Base-by-base conservation (phyloP, 2,113 vertebrate species). In the Origma solitaria region DNA sequence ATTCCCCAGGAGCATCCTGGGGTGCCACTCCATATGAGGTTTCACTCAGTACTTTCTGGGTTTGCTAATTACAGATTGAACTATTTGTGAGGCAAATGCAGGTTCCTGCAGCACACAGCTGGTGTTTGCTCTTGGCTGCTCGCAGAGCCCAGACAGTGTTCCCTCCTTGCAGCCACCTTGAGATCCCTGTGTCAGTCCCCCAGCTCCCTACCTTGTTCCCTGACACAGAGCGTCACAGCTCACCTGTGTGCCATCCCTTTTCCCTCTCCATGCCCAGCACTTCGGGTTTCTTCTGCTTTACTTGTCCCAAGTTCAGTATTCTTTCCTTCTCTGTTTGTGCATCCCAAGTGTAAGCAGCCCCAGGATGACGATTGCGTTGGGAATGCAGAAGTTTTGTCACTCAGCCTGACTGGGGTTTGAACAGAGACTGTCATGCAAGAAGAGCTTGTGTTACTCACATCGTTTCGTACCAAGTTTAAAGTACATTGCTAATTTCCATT, bases 11-110 rank as follows among this genome's bases (percentile, higher is more conserved):
- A 54, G 50, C 18, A 0, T 14, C 40, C 28, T 40, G 61, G 60
- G 51, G 6, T 31, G 9, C 18, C 2, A 6, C 27, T 76, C 60
- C 5, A 0, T 45, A 0, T 9, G 57, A 61, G 44, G 18, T 14
- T 47, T 28, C 21, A 11, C 37, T 3, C 6, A 37, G 35, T 54
- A 65, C 33, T 76, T 50, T 45, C 61, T 45, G 27, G 28, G 15
- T 49, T 60, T 82, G 10, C 42, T 53, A 0, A 11, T 1, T 4
- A 13, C 73, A n/a, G 44, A 7, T 56, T 37, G 12, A 87, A 82
- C 58, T 33, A 2, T 22, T 44, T 0, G 0, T 15, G 50, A 27
- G 2, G 6, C 40, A 58, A 11, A 2, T 1, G 3, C 7, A 38
- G 44, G 22, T 33, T 66, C 37, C 45, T 56, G 18, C 33, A 27